Percentiles rank a stretch among this genome's conserved stretches.
These are phyloP conservation scores for Pammene fasciana DNA, from an alignment of 2,888 invertebrate species.

Conservation along the genomic window DNA sequence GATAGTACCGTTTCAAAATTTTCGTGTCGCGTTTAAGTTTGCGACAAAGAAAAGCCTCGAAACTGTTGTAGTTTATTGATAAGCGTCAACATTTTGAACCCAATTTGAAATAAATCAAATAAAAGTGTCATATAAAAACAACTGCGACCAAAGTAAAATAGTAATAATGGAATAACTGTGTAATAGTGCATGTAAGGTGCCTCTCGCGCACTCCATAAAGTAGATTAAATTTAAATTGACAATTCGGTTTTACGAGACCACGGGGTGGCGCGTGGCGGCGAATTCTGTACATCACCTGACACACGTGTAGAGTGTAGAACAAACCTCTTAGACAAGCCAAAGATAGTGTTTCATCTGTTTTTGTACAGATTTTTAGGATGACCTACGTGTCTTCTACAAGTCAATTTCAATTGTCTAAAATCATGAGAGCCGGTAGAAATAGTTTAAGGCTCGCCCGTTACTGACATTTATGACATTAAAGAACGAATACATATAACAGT, in stretches of 20 bases:
- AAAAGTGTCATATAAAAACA: conserved; percentile 53
- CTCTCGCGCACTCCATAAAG: conserved; percentile 65
- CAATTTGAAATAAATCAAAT: conserved; percentile 48
- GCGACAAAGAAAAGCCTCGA: neutral
- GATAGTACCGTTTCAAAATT: neutral
- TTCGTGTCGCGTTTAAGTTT: neutral
- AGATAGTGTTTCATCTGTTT: neutral
- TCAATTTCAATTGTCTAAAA: too few relatives aligned
- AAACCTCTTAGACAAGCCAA: neutral
- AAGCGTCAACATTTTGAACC: conserved; percentile 1
- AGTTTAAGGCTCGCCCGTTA: too few relatives aligned
- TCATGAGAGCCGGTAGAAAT: too few relatives aligned
- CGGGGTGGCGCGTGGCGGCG: conserved; percentile 41
- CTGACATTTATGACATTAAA: too few relatives aligned
- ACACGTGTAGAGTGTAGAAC: neutral
- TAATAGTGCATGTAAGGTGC: conserved; percentile 66
- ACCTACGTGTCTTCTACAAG: too few relatives aligned
- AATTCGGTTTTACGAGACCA: conserved; percentile 74
- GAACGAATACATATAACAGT: too few relatives aligned
- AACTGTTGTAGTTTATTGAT: neutral
- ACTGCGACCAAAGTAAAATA: conserved; percentile 9
- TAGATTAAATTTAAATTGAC: conserved; percentile 80
- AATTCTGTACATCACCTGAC: conserved; percentile 32
- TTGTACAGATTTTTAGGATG: too few relatives aligned
- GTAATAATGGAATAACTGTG: conserved; percentile 52